Evolutionary conservation across 2,113 vertebrate genomes (phyloP), one percentile per base, ranked within the genome.

Genomic region (Glaucomys volans): DNA sequence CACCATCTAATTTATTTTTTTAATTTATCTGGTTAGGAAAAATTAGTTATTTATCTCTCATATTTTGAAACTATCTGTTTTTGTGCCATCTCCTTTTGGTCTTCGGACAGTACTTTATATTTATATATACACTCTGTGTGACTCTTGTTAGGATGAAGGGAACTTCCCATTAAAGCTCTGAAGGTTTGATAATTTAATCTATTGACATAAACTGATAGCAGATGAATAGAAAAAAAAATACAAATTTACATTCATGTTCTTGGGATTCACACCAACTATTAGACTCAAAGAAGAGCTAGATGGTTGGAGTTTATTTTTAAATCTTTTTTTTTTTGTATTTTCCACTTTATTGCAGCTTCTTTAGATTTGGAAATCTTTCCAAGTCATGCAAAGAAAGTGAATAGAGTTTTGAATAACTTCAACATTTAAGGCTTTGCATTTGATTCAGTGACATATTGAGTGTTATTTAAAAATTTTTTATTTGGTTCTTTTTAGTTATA

Each of bases 341-440:
- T 83, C 32, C 17, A 59, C 4, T 32, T 22, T 52, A 26, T 35
- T 90, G 50, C 2, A 83, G 40, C 37, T 67, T 83, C 44, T 67
- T 74, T 54, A 84, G 18, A 52, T 84, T 84, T 84, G 50, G 52
- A 93, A 62, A 80, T 91, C 24, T 80, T 82, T 82, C 47, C 50
- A 83, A 75, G 14, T 84, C 28, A 79, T 35, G 44, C 71, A 93
- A 44, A 83, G 44, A 92, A 67, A 91, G 24, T 79, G 18, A 93
- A 62, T 20, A n/a, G 10, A 44, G 0, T 40, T 1, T 44, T 84
- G 47, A 85, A 24, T 74, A 57, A 72, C 57, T 83, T 87, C 18
- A 75, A 69, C 75, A n/a, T 40, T 76, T 75, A 88, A 69, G 18
- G 28, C 89, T 57, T 96, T 94, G 64, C 64, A 71, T 85, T 94